Conservation (phyloP, 2,797 vertebrate genomes). For the Gallirallus australis region DNA sequence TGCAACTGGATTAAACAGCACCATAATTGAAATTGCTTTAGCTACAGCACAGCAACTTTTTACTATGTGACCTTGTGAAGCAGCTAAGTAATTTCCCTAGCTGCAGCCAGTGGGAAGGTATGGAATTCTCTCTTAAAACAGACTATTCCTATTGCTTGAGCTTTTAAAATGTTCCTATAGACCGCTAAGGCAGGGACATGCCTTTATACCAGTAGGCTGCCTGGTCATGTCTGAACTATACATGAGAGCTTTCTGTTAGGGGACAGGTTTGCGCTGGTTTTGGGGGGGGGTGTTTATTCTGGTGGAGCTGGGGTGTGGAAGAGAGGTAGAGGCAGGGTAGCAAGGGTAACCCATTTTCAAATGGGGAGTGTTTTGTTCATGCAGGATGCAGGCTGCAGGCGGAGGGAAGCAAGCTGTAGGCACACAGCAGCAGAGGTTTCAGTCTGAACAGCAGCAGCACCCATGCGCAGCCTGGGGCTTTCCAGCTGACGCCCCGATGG, state of each 20-base stretch:
- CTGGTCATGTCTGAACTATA: neutral
- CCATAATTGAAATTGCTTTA: neutral
- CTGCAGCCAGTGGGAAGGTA: neutral
- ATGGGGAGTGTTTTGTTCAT: neutral
- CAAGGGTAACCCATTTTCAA: neutral
- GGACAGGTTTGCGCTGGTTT: neutral
- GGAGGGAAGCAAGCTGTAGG: neutral
- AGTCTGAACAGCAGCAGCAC: neutral
- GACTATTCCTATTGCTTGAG: neutral
- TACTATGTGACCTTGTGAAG: neutral
- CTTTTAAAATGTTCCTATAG: neutral
- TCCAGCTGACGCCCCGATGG: neutral
- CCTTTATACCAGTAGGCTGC: neutral
- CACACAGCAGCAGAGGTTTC: neutral
- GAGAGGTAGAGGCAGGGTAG: neutral
- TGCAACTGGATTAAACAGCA: neutral
- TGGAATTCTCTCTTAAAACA: neutral
- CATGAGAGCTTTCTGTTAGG: neutral
- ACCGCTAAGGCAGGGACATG: neutral
- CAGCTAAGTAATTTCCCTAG: neutral
- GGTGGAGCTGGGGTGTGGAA: neutral
- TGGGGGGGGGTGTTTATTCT: neutral
- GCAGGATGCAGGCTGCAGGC: neutral
- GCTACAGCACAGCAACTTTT: neutral
- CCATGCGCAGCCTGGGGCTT: neutral